Evolutionary conservation across 2,888 invertebrate species (phyloP), one percentile per base, ranked within the genome.

Genomic region (Cerceris ruficornis): DNA sequence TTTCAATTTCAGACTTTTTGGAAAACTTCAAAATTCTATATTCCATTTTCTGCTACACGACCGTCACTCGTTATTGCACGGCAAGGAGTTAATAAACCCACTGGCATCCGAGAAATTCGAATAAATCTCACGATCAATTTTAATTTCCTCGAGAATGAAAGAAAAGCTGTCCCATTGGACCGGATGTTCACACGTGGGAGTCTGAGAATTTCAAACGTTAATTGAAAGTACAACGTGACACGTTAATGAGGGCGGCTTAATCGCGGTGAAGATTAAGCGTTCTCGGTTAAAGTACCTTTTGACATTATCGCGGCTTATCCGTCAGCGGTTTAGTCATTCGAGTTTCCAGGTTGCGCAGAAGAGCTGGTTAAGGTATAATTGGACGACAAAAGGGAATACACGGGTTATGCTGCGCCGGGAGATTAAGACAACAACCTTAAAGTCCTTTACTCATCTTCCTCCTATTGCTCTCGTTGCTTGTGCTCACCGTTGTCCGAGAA

Each of bases 351-450:
- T 68, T 69, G 58, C 28, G 79, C 50, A 46, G 72, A 66, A 65
- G 67, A 80, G 70, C 60, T 58, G 81, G 50, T 66, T 71, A 72
- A 74, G 69, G 62, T 60, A 75, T 77, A 80, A 84, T 84, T 77
- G 80, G 59, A 58, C 66, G 75, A 82, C 71, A 72, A 61, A 64
- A 55, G 60, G 58, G 14, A 43, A 50, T 50, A 8, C 61, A 55
- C 0, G 52, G 57, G 39, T 28, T 50, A 68, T 59, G 46, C 69
- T 60, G 57, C 65, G 61, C 9, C 69, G 64, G 54, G 15, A 60
- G 78, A 84, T 85, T 80, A 85, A 85, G 77, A 79, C 83, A 71
- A 64, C 50, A 58, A 64, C 68, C 67, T 66, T 66, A 69, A 68
- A 50, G 62, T 73, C 66, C 66, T 82, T 76, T 69, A 58, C 73